phyloP scores from a whole-genome alignment of 2,797 vertebrate genomes.

The Cichlasoma orientale region DNA sequence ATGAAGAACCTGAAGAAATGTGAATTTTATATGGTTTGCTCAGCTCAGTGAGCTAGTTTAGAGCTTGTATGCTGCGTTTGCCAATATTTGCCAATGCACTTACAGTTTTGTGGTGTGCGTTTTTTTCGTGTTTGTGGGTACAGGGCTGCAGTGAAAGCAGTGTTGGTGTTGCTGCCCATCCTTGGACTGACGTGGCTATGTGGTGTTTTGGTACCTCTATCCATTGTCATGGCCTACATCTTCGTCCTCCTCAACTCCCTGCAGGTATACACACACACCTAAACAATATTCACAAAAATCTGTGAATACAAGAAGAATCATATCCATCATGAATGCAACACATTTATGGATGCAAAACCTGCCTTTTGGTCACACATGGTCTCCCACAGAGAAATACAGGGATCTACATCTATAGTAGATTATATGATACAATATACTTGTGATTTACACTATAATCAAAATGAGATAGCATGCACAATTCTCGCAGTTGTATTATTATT shows the following conservation, averaged over 20 bases:
- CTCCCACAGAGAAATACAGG: neutral
- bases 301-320: neutral
- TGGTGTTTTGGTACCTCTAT: slow-evolving; percentile 84
- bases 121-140: slow-evolving; percentile 27
- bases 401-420: neutral
- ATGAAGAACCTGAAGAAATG: slow-evolving; percentile 15
- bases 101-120: neutral
- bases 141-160: slow-evolving; percentile 84
- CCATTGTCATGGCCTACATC: slow-evolving; percentile 82
- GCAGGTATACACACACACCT: slow-evolving; percentile 73
- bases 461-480: neutral
- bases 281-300: neutral
- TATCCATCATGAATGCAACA: neutral
- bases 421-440: neutral
- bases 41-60: neutral
- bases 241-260: slow-evolving; percentile 85
- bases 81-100: neutral
- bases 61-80: neutral
- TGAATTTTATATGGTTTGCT: slow-evolving; percentile 3
- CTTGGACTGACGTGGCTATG: slow-evolving; percentile 86
- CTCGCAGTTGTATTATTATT: neutral
- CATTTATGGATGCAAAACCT: neutral
- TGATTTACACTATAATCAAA: neutral
- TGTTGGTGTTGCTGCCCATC: slow-evolving; percentile 83
- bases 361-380: neutral